These are phyloP conservation scores for Harpegnathos saltator DNA, from an alignment of 1,140 invertebrate species.

Conservation along the genomic window DNA sequence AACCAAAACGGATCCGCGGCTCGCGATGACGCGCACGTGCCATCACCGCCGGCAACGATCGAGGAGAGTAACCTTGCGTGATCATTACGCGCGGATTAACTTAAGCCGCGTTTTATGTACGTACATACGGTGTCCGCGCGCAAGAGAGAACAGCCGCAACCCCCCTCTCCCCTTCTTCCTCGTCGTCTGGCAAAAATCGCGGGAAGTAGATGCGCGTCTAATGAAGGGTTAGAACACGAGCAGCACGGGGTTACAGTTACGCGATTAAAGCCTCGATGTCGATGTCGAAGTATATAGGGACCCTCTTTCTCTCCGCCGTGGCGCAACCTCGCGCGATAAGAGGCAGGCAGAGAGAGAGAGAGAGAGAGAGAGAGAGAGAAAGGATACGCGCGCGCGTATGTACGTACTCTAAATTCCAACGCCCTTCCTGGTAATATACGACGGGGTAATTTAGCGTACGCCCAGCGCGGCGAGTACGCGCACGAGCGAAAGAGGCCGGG, in stretches of 20 bases:
- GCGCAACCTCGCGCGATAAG: conserved; percentile 51
- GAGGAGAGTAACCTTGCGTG: conserved; percentile 45
- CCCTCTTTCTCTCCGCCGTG: conserved; percentile 52
- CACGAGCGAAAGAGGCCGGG: conserved; percentile 45
- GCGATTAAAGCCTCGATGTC: conserved; percentile 49
- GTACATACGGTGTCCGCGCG: conserved; percentile 22
- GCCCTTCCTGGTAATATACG: conserved; percentile 53
- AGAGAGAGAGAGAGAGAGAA: too few relatives aligned
- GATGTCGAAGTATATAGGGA: conserved; percentile 36
- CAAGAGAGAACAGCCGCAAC: too few relatives aligned
- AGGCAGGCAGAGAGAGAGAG: too few relatives aligned
- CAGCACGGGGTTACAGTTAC: conserved; percentile 46
- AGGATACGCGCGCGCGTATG: conserved; percentile 51
- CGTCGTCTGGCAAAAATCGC: conserved; percentile 29
- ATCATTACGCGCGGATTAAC: conserved; percentile 55
- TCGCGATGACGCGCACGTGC: conserved; percentile 26
- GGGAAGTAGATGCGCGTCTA: conserved; percentile 49
- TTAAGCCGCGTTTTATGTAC: conserved; percentile 47
- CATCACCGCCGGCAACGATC: conserved; percentile 48
- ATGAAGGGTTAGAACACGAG: conserved; percentile 47
- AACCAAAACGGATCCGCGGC: neutral
- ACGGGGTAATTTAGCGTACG: conserved; percentile 55
- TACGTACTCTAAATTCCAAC: conserved; percentile 53
- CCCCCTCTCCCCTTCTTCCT: too few relatives aligned
- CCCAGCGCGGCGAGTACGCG: neutral